A percentile compares a stretch with the other conserved stretches of the same genome.
Evolutionary conservation across 2,888 invertebrate genomes (phyloP).

Genomic region (Plagiodera versicolora): DNA sequence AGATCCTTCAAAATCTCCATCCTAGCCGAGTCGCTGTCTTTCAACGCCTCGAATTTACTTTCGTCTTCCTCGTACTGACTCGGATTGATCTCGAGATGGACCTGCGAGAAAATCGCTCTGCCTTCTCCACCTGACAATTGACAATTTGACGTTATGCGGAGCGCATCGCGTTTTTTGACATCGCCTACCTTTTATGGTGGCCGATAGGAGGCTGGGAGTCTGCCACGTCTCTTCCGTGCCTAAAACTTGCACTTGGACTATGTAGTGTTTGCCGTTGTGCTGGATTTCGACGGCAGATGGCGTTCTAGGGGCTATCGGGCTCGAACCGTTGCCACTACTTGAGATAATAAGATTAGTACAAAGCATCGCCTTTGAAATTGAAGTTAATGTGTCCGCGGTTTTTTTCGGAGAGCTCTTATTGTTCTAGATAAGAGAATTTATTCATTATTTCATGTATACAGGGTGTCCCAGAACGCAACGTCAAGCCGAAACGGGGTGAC

Average conservation of each 20-base stretch:
- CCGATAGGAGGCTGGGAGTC: slow-evolving; percentile 78
- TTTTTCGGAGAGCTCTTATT: no score
- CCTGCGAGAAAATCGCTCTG: slow-evolving; percentile 79
- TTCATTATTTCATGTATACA: no score
- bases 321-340: slow-evolving; percentile 48
- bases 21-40: slow-evolving; percentile 69
- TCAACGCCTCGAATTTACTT: slow-evolving; percentile 60
- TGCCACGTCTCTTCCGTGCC: slow-evolving; percentile 88
- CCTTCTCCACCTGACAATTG: slow-evolving; percentile 60
- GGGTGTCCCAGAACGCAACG: no score
- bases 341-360: not conserved
- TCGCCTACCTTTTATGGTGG: slow-evolving; percentile 61
- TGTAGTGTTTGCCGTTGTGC: slow-evolving; percentile 64
- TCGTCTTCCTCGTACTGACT: slow-evolving; percentile 66
- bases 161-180: no score
- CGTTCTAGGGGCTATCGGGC: slow-evolving; percentile 52
- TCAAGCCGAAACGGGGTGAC: no score
- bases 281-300: slow-evolving; percentile 52
- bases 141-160: no score
- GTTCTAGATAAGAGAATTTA: no score
- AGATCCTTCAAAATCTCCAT: slow-evolving; percentile 78
- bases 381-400: no score
- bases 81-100: slow-evolving; percentile 81
- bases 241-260: slow-evolving; percentile 73
- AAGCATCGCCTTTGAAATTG: no score